Conservation (phyloP, 2,113 vertebrate species). For the Reinhardtius hippoglossoides region DNA sequence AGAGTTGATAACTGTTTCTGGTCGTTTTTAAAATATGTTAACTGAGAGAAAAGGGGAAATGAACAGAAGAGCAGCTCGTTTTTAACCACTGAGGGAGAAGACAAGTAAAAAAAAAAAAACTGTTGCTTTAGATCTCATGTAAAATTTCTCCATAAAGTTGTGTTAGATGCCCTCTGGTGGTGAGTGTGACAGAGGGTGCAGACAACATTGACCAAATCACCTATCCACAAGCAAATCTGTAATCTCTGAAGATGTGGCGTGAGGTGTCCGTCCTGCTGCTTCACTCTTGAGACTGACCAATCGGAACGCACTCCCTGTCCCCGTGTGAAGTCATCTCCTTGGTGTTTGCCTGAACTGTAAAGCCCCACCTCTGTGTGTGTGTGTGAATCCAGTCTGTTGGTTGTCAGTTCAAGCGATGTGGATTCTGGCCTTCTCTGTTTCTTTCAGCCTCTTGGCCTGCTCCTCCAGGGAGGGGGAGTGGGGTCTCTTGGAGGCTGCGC, state of each 20-base stretch:
- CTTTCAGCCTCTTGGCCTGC: conserved; percentile 85
- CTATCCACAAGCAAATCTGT: conserved; percentile 51
- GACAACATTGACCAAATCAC: conserved; percentile 50
- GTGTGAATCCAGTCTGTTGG: conserved; percentile 30
- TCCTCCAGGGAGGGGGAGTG: conserved; percentile 77
- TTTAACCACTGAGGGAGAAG: conserved; percentile 39
- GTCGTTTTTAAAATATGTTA: conserved; percentile 59
- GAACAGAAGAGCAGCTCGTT: conserved; percentile 39
- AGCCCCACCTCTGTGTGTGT: conserved; percentile 32
- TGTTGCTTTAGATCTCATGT: conserved; percentile 46
- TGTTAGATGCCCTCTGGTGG: conserved; percentile 37
- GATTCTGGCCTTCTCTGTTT: conserved; percentile 79
- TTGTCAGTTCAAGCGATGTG: conserved; percentile 69
- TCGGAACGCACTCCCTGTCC: conserved; percentile 19
- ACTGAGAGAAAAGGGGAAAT: conserved; percentile 28
- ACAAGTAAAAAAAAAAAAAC: conserved; percentile 25
- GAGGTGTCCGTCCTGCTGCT: conserved; percentile 50
- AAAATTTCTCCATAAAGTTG: conserved; percentile 41
- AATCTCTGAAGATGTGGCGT: conserved; percentile 51
- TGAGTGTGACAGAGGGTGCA: conserved; percentile 17
- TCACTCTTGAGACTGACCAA: conserved; percentile 34
- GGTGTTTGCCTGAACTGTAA: conserved; percentile 46
- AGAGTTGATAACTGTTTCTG: conserved; percentile 58
- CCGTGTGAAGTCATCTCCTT: conserved; percentile 42
- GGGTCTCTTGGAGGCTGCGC: conserved; percentile 83